Evolutionary conservation across 1,140 invertebrate species (phyloP), one percentile per base, ranked within the genome.

Genomic region (Drosophila novamexicana): DNA sequence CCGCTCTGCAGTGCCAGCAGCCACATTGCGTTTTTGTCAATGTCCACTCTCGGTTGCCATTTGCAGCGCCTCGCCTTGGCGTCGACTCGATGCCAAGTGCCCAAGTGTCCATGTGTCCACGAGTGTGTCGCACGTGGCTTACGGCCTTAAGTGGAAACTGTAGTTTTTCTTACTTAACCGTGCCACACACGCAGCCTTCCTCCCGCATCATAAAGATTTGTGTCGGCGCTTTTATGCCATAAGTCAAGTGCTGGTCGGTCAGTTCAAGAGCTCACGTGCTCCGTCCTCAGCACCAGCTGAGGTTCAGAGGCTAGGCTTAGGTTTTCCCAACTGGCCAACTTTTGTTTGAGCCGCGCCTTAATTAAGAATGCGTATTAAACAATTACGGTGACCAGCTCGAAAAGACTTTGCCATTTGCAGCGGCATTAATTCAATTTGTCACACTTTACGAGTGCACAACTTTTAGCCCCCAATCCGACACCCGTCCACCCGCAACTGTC

Each of bases 351-450:
- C 57, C 39, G 47, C 22, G 49, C 42, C 49, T 54, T 75, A 89
- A 89, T 84, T 84, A 82, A 66, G 69, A 66, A 72, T 73, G 80
- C 75, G 88, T 75, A 91, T 91, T 91, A 91, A 91, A 69, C 88
- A 91, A 91, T 91, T 91, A 91, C 85, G 50, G 81, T 70, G 69
- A 75, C 73, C 75, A 61, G 65, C 58, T 50, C 64, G 50, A 50
- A 67, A 56, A 68, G 49, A 69, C 73, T 81, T 63, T 76, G 78
- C 77, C 88, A 84, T 88, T 91, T 88, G 81, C 76, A 79, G 65
- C 50, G 65, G 76, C 89, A 89, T 85, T 91, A 91, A 91, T 91
- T 91, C 88, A 91, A 91, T 91, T 91, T 91, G 89, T 91, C 90
- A 91, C 89, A 91, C 89, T 91, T 91, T 91, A 66, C 78, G 80